Percentiles rank a stretch among this genome's conserved stretches.
These are phyloP conservation scores for Acanthosepion lycidas DNA, from an alignment of 2,888 invertebrate species.

Conservation along the genomic window DNA sequence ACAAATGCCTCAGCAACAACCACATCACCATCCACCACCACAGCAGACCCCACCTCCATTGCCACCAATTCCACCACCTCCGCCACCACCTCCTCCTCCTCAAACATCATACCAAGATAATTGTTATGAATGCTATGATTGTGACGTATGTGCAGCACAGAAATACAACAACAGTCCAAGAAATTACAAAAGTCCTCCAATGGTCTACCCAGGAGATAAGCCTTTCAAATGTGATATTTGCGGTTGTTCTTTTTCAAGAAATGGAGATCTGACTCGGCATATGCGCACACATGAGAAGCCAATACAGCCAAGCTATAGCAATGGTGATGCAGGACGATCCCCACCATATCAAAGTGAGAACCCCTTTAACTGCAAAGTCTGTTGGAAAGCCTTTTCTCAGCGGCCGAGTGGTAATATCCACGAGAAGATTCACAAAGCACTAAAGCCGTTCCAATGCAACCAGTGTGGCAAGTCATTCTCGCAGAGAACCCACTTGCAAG, in stretches of 20 bases:
- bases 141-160: not conserved
- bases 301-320: slow-evolving; percentile 23
- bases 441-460: slow-evolving; percentile 39
- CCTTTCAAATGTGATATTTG: slow-evolving; percentile 46
- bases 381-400: slow-evolving; percentile 45
- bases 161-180: not conserved
- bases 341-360: slow-evolving; percentile 39
- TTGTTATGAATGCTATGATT: not conserved
- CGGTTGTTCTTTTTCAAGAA: slow-evolving; percentile 4
- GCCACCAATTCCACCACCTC: not conserved
- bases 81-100: not conserved
- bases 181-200: not conserved
- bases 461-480: slow-evolving; percentile 40
- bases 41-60: not conserved
- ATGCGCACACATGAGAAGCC: slow-evolving; percentile 36
- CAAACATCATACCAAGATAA: slow-evolving; percentile 34
- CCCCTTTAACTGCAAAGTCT: slow-evolving; percentile 43
- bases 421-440: slow-evolving; percentile 45
- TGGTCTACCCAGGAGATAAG: slow-evolving; percentile 14
- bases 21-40: not conserved
- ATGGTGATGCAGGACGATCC: not conserved
- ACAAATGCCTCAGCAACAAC: slow-evolving; percentile 34
- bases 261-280: not conserved
- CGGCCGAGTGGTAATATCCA: slow-evolving; percentile 25
- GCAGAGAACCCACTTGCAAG: slow-evolving; percentile 3